phyloP scores from a whole-genome alignment of 2,797 vertebrate genomes.

The Rhinogobio ventralis region DNA sequence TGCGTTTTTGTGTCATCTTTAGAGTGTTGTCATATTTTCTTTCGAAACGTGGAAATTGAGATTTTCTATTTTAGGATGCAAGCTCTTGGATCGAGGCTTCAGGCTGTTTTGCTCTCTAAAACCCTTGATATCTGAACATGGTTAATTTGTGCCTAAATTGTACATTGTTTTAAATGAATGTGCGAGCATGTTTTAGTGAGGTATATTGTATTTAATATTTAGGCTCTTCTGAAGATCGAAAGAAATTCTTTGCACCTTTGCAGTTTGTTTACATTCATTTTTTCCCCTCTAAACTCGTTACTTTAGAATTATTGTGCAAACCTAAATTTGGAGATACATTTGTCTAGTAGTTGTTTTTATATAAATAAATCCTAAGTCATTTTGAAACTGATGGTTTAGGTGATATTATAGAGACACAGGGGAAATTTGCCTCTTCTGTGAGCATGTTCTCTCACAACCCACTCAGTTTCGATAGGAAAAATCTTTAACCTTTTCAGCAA shows the following conservation, averaged over 20 bases:
- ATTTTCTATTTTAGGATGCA: conserved; percentile 7
- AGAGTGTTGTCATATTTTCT: conserved; percentile 61
- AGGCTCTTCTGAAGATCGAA: not conserved
- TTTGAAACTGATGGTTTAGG: conserved; percentile 98
- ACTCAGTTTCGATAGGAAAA: conserved; percentile 98
- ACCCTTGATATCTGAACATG: not conserved
- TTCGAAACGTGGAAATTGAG: conserved; percentile 34
- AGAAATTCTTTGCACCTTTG: not conserved
- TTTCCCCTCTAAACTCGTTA: not conserved
- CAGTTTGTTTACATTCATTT: not conserved
- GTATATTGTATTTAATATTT: not conserved
- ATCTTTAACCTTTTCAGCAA: conserved; percentile 93
- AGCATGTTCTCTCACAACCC: conserved; percentile 95
- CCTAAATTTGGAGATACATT: conserved; percentile 68
- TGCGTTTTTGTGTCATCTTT: conserved; percentile 55
- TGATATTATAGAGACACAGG: conserved; percentile 90
- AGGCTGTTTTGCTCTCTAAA: not conserved
- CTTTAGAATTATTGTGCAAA: not conserved
- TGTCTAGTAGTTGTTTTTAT: conserved; percentile 92
- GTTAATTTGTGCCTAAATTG: conserved; percentile 7
- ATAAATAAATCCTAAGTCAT: conserved; percentile 99
- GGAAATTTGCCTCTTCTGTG: conserved; percentile 92
- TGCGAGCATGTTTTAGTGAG: not conserved
- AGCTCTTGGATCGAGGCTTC: not conserved
- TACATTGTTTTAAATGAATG: not conserved